phyloP scores from a whole-genome alignment of 2,888 invertebrate genomes.

The Watsonalla cultraria region DNA sequence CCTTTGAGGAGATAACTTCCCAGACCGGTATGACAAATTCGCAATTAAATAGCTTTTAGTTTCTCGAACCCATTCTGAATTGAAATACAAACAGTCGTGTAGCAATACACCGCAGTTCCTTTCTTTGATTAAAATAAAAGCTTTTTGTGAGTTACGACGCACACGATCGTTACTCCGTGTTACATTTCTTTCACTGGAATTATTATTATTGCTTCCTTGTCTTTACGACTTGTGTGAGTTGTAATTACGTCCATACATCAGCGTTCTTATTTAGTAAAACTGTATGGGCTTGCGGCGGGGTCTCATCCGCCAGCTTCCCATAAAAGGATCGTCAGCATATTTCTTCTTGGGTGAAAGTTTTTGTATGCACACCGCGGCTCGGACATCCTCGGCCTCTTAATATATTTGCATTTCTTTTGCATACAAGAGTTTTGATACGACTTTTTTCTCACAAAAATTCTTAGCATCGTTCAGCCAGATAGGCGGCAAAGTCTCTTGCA shows the following conservation, averaged over 20 bases:
- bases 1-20: constrained; percentile 43
- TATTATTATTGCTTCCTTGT: constrained; percentile 16
- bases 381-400: constrained; percentile 56
- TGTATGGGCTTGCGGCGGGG: constrained; percentile 25
- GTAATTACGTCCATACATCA: constrained; percentile 43
- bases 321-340: constrained; percentile 63
- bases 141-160: neutral
- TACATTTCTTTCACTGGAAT: constrained; percentile 16
- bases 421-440: constrained; percentile 37
- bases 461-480: constrained; percentile 24
- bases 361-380: constrained; percentile 44
- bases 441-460: constrained; percentile 37
- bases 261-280: constrained; percentile 37
- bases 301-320: constrained; percentile 53
- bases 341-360: constrained; percentile 66
- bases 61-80: neutral
- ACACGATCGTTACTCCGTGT: neutral
- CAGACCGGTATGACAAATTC: constrained; percentile 37
- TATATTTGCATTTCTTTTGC: constrained; percentile 67
- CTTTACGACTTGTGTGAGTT: constrained; percentile 27
- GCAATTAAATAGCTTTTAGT: constrained; percentile 25
- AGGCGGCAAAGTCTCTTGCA: constrained; percentile 17
- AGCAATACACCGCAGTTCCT: neutral
- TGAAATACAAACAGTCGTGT: neutral
- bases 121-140: neutral